Conservation (phyloP, 2,113 vertebrate species). For the Xiphophorus couchianus region DNA sequence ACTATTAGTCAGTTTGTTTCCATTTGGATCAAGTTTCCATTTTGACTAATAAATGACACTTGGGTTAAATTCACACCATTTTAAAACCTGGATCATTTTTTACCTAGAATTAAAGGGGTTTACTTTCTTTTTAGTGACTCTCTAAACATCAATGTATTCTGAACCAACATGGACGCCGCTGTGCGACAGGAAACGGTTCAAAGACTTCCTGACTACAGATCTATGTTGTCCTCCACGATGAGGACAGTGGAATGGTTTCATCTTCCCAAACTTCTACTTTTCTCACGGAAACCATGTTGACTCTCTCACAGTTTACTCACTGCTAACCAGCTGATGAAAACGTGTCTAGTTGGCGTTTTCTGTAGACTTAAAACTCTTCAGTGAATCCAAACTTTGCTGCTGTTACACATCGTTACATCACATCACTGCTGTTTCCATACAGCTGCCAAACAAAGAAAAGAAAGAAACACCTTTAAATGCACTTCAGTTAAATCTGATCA, state of each 20-base stretch:
- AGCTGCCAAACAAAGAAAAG: background rate
- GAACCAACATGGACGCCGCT: background rate
- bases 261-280: background rate
- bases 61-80: background rate
- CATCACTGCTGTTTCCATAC: background rate
- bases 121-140: no score
- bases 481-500: background rate
- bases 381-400: background rate
- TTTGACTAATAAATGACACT: background rate
- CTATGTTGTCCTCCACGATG: background rate
- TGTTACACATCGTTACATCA: constrained; percentile 1
- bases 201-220: background rate
- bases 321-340: background rate
- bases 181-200: background rate
- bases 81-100: no score
- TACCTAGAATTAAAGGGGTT: no score
- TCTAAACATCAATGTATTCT: background rate
- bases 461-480: background rate
- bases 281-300: background rate
- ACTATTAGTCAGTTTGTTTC: no score
- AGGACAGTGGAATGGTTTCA: background rate
- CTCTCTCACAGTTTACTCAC: background rate
- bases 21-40: no score
- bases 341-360: background rate
- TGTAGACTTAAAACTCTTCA: background rate